These are phyloP conservation scores for Falcaria lacertinaria DNA, from an alignment of 2,888 invertebrate genomes.

Conservation along the genomic window DNA sequence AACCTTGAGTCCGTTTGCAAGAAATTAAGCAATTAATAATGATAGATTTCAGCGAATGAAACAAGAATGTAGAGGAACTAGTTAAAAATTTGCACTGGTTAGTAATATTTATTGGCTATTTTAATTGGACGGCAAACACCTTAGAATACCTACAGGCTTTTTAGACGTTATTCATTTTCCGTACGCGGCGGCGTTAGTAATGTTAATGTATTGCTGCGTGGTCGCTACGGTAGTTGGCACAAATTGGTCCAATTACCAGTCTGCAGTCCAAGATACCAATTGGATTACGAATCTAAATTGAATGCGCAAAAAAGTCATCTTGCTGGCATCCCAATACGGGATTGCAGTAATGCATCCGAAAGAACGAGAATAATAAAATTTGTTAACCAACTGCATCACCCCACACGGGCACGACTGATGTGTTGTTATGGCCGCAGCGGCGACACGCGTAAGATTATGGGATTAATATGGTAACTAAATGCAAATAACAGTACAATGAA, in stretches of 20 bases:
- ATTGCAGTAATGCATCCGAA: conserved; percentile 4
- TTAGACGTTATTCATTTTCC: conserved; percentile 13
- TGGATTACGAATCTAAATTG: conserved; percentile 51
- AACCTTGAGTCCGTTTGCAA: too few relatives aligned
- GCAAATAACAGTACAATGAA: conserved; percentile 41
- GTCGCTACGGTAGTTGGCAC: conserved; percentile 47
- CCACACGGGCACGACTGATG: conserved; percentile 24
- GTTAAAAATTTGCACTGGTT: not conserved
- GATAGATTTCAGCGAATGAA: too few relatives aligned
- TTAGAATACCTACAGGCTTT: not conserved
- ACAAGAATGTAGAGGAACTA: too few relatives aligned
- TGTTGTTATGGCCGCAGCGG: conserved; percentile 50
- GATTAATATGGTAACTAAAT: conserved; percentile 68
- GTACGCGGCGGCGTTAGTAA: not conserved
- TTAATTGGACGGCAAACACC: not conserved
- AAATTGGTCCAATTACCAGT: conserved; percentile 55
- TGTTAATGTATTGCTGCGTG: conserved; percentile 26
- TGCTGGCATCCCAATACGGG: conserved; percentile 6
- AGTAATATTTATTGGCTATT: not conserved
- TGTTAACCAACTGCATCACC: conserved; percentile 2
- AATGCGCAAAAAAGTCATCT: conserved; percentile 29
- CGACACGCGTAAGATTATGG: conserved; percentile 42
- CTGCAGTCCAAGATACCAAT: conserved; percentile 46
- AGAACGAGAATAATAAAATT: conserved; percentile 6
- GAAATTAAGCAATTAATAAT: too few relatives aligned